Percentiles rank a stretch among this genome's conserved stretches.
These are phyloP conservation scores for Poecilus cupreus DNA, from an alignment of 2,888 invertebrate species.

Conservation along the genomic window DNA sequence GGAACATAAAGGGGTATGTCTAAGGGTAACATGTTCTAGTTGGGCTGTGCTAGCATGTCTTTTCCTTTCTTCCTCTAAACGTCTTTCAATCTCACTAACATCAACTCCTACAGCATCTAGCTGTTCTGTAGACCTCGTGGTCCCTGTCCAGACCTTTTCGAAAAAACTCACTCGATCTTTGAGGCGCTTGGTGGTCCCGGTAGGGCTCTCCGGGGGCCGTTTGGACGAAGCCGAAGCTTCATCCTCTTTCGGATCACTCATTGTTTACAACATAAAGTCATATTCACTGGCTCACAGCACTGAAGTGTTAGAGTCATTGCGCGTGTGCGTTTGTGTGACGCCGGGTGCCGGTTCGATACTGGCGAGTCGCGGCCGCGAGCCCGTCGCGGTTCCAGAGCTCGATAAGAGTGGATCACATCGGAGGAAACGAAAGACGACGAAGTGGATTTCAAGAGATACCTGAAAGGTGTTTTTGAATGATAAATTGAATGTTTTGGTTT, in stretches of 20 bases:
- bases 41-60: constrained; percentile 70
- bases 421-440: not conserved
- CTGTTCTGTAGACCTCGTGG: constrained; percentile 67
- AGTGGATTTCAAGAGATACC: not conserved
- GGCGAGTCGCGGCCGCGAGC: constrained; percentile 53
- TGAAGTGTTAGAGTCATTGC: not conserved
- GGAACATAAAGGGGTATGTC: constrained; percentile 74
- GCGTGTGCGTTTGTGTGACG: constrained; percentile 15
- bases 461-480: not conserved
- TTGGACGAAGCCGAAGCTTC: constrained; percentile 65
- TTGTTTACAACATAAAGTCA: constrained; percentile 57
- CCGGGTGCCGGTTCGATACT: constrained; percentile 69
- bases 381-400: constrained; percentile 10
- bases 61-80: constrained; percentile 65
- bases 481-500: not conserved
- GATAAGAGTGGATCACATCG: constrained; percentile 20
- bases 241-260: constrained; percentile 66
- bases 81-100: constrained; percentile 67
- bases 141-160: constrained; percentile 85
- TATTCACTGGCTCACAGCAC: constrained; percentile 26
- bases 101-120: constrained; percentile 67
- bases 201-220: constrained; percentile 69
- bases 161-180: constrained; percentile 86
- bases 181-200: constrained; percentile 75
- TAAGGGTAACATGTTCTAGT: constrained; percentile 78